phyloP scores from a whole-genome alignment of 2,888 invertebrate genomes.

The Griposia aprilina region DNA sequence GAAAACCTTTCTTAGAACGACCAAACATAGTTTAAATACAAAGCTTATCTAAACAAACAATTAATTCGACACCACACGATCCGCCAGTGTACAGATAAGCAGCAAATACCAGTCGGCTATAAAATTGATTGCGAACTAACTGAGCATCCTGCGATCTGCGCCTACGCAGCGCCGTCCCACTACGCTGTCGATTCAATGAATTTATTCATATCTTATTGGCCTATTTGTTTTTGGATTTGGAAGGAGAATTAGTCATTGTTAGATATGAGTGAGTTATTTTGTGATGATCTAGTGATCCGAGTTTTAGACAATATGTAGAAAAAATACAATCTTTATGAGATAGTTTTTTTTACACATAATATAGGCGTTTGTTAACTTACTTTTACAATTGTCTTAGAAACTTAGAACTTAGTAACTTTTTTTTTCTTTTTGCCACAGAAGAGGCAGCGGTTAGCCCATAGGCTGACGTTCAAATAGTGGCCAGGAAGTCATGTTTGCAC shows the following conservation, averaged over 20 bases:
- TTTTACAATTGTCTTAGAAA: background rate
- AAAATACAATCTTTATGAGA: background rate
- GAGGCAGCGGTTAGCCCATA: background rate
- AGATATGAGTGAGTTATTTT: background rate
- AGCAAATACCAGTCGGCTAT: constrained; percentile 82
- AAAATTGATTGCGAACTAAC: constrained; percentile 85
- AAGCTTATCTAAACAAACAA: constrained; percentile 32
- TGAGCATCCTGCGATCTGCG: constrained; percentile 78
- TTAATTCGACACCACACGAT: constrained; percentile 38
- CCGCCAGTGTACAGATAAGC: constrained; percentile 76
- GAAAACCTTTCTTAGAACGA: background rate
- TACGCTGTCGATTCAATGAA: constrained; percentile 71
- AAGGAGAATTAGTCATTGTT: constrained; percentile 43
- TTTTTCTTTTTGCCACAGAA: background rate
- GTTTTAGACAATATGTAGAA: background rate
- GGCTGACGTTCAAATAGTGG: background rate
- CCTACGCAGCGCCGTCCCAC: constrained; percentile 73
- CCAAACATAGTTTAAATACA: background rate
- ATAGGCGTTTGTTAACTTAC: no score
- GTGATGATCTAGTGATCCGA: background rate
- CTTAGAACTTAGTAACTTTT: background rate
- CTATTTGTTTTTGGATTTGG: constrained; percentile 61
- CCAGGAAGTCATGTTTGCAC: background rate
- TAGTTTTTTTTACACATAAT: background rate
- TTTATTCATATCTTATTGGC: constrained; percentile 66